Base-by-base conservation (phyloP, 2,797 vertebrate species). In the Eupleurogrammus muticus region DNA sequence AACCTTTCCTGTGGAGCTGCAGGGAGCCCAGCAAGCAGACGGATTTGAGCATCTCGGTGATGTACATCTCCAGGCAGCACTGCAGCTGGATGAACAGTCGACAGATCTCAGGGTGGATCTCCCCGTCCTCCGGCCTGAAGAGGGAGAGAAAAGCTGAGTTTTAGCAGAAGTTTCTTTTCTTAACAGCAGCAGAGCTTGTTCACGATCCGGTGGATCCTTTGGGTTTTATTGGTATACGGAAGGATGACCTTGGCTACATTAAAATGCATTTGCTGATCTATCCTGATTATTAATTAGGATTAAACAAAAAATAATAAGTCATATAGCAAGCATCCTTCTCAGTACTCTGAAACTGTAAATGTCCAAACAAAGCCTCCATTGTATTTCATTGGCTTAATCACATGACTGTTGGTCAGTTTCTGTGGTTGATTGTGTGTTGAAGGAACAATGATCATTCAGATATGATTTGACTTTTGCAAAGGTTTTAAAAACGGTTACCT, bases 1-100 rank as follows among this genome's bases (percentile, higher is more conserved):
- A 47, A 99, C 98, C 97, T 98, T 97, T 98, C 87, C 96, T 95
- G 90, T 98, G 97, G 88, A 98, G 95, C 90, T 99, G 97, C 89
- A 99, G 94, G 48, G 98, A 98, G 79, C 97, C 96, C 75, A 99
- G 94, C 84, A 99, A 93, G 90, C 97, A 99, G 68, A 97, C 95
- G 58, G 98, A 98, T 88, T 99, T 99, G 11, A 99, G 94, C 97
- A 99, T 99, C 94, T 99, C 98, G 44, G 97, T 96, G 79, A 97
- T 98, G 85, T 98, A 99, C 98, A 99, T 99, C 94, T 99, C 98
- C 91, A 99, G 93, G 89, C 97, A 99, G 87, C 98, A 98, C 83
- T 99, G 97, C 78, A 99, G 93, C 94, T 99, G 98, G 88, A 99
- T 98, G 79, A 97, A 99, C 76, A 99, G 94, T 75, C 97, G 92